These are phyloP conservation scores for Gadopsis bispinosus DNA, from an alignment of 2,797 vertebrate species.

Conservation along the genomic window DNA sequence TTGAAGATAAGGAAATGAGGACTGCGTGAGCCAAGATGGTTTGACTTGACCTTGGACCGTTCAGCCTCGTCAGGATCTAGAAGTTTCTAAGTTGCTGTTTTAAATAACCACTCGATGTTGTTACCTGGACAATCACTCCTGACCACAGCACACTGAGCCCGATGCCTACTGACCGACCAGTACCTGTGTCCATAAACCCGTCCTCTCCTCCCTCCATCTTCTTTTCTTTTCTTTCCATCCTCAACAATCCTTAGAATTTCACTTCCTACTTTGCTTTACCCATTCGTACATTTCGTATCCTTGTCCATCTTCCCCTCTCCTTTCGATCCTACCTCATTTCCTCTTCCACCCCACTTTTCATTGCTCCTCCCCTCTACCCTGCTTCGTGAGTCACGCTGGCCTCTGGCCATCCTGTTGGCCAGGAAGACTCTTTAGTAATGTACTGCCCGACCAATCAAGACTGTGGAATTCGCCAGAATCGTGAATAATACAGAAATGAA, in stretches of 20 bases:
- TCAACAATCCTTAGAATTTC: conserved; percentile 4
- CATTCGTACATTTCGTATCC: not conserved
- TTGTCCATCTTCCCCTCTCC: conserved; percentile 4
- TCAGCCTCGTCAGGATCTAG: conserved; percentile 53
- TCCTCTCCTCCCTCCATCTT: conserved; percentile 2
- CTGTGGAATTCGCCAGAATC: conserved; percentile 73
- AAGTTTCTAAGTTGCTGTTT: conserved; percentile 60
- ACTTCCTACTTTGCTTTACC: conserved; percentile 15
- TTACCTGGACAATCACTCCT: conserved; percentile 85
- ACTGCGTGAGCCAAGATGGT: not conserved
- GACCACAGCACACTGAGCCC: conserved; percentile 86
- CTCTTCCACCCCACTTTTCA: not conserved
- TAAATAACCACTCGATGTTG: conserved; percentile 66
- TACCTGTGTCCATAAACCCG: conserved; percentile 76
- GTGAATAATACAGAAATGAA: conserved; percentile 50
- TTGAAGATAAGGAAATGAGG: not conserved
- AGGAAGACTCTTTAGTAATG: conserved; percentile 72
- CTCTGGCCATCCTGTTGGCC: conserved; percentile 65
- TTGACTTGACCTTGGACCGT: conserved; percentile 56
- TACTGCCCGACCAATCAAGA: conserved; percentile 82
- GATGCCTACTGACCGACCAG: conserved; percentile 80
- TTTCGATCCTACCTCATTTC: not conserved
- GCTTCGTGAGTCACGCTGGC: conserved; percentile 55
- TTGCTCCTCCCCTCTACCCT: not conserved
- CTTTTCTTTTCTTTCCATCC: conserved; percentile 10